A percentile compares a stretch with the other conserved stretches of the same genome.
Evolutionary conservation across 35 echinoderm and acorn worm species (phyloP).

Genomic region (Eucidaris tribuloides): DNA sequence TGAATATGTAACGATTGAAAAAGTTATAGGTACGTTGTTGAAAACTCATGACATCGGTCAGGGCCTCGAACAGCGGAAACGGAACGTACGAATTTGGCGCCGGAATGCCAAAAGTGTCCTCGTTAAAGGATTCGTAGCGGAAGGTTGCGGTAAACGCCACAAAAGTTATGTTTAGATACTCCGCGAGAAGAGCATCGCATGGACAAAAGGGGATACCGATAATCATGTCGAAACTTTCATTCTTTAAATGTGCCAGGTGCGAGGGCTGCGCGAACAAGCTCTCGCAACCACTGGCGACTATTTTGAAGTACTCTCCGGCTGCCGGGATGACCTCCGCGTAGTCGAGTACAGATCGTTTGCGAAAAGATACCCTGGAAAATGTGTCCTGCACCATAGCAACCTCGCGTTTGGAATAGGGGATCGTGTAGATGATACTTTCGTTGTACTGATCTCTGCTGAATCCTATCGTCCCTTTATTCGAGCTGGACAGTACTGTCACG

Average conservation of each 20-base stretch:
- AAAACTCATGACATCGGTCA: conserved; percentile 11
- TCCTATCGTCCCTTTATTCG: conserved; percentile 4
- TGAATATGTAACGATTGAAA: background rate
- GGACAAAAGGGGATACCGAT: conserved; percentile 17
- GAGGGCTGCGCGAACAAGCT: background rate
- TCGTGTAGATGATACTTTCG: conserved; percentile 4
- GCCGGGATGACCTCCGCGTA: background rate
- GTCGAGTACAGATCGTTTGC: background rate
- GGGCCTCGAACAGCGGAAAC: background rate
- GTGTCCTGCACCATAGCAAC: background rate
- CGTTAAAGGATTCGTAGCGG: conserved; percentile 23
- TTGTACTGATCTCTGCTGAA: background rate
- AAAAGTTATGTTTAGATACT: conserved; percentile 17
- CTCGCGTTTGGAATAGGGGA: background rate
- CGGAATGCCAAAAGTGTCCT: background rate
- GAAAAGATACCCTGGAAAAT: conserved; percentile 10
- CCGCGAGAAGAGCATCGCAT: conserved; percentile 1
- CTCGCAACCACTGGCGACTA: background rate
- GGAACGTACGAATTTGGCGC: conserved; percentile 10
- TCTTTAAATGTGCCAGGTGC: background rate
- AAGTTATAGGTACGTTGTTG: background rate
- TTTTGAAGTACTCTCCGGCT: background rate
- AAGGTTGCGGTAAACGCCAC: conserved; percentile 12
- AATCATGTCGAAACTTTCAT: background rate
- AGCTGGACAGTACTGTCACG: background rate